Percentiles rank a stretch among this genome's conserved stretches.
Conservation (phyloP, 2,113 vertebrate species). For the Platycercus adscitus region DNA sequence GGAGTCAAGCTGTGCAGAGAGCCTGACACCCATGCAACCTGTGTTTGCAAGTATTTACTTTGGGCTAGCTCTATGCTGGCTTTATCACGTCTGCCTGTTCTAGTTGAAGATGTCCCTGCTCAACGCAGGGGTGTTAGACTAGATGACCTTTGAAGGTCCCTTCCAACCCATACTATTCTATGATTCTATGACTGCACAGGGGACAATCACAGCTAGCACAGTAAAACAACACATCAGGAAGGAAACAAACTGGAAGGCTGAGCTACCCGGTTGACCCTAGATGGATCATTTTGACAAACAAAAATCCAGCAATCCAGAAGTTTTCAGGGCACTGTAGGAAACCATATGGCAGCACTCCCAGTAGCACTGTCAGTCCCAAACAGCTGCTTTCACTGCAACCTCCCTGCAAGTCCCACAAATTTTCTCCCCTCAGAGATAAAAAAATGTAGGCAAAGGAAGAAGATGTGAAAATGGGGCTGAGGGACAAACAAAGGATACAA, state of each 20-base stretch:
- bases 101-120: not conserved
- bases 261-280: not conserved
- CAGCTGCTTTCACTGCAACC: not conserved
- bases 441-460: not conserved
- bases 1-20: not conserved
- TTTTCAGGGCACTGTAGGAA: not conserved
- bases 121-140: not conserved
- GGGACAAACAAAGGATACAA: not conserved
- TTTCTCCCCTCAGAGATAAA: not conserved
- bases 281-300: not conserved
- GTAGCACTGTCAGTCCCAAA: not conserved
- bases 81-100: not conserved
- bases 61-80: not conserved
- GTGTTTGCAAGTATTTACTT: not conserved
- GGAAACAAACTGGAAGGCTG: not conserved
- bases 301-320: not conserved
- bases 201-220: not conserved
- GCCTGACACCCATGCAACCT: fast-evolving
- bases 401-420: not conserved
- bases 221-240: not conserved
- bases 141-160: not conserved
- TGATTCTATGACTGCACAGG: not conserved
- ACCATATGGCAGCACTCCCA: not conserved
- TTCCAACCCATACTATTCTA: not conserved
- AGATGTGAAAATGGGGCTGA: not conserved